These are phyloP conservation scores for Anthopleura sola DNA, from an alignment of 64 coral and sea anemone species.

Conservation along the genomic window DNA sequence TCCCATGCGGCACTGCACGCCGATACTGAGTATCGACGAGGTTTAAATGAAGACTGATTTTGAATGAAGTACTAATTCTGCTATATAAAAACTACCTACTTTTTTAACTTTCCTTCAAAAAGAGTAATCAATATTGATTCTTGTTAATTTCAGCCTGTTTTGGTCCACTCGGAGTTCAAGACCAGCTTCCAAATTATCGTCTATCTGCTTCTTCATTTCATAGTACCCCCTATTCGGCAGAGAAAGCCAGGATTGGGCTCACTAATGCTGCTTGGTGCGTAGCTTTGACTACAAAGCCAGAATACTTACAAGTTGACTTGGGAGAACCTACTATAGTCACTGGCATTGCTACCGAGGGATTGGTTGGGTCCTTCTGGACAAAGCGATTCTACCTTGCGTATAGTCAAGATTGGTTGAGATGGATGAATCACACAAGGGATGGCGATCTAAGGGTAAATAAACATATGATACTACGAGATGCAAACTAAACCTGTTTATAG, in stretches of 20 bases:
- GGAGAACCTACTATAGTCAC: constrained; percentile 1
- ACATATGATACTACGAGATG: background rate
- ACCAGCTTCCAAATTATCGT: background rate
- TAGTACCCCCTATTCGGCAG: background rate
- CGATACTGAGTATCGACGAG: too few species aligned
- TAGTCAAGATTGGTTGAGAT: background rate
- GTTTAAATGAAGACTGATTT: too few species aligned
- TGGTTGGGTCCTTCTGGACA: background rate
- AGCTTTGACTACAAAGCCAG: background rate
- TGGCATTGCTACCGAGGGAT: constrained; percentile 19
- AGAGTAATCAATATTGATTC: too few species aligned
- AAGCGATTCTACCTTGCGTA: constrained; percentile 10
- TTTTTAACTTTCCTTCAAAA: too few species aligned
- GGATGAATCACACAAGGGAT: background rate
- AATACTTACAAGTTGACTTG: constrained; percentile 11
- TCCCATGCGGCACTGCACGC: too few species aligned
- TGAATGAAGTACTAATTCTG: too few species aligned
- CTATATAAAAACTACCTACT: too few species aligned
- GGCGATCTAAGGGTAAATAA: background rate
- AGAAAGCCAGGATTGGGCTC: background rate
- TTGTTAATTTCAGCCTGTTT: background rate
- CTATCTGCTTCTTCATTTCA: background rate
- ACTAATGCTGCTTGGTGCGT: background rate
- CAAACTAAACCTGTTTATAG: too few species aligned
- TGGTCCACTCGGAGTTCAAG: background rate